phyloP scores from a whole-genome alignment of 1,140 invertebrate genomes.

The Bombus difficillimus region DNA sequence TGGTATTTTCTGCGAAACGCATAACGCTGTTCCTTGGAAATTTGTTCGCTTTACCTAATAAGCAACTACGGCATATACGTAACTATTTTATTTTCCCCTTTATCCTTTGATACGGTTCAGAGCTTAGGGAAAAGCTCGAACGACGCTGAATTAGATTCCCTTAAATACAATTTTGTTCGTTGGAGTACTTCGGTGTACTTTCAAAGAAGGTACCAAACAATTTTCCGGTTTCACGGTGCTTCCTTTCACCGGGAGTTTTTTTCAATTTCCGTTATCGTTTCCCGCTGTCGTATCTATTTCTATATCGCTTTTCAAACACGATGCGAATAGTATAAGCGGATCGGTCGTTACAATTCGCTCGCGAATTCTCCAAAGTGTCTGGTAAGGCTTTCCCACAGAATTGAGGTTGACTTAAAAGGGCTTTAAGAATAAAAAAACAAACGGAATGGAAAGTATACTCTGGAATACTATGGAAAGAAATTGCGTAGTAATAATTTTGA shows the following conservation, averaged over 20 bases:
- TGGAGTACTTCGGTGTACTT: constrained; percentile 5
- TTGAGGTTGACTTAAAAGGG: constrained; percentile 3
- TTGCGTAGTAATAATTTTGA: no score
- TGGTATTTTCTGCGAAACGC: neutral
- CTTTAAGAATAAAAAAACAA: neutral
- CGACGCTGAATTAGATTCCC: constrained; percentile 32
- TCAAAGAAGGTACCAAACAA: constrained; percentile 26
- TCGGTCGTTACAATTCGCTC: constrained; percentile 15
- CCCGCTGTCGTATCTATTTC: constrained; percentile 14
- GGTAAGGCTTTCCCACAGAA: constrained; percentile 13
- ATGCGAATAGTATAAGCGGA: neutral
- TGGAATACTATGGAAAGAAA: neutral
- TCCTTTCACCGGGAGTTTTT: neutral
- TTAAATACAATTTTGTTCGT: constrained; percentile 20
- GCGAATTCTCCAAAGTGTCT: neutral
- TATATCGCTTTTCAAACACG: constrained; percentile 4
- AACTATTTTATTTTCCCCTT: neutral
- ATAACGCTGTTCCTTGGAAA: neutral
- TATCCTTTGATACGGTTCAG: constrained; percentile 2
- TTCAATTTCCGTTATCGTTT: constrained; percentile 51
- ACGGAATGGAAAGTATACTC: neutral
- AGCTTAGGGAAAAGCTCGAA: constrained; percentile 7
- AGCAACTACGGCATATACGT: neutral
- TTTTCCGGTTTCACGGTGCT: neutral
- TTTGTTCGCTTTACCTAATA: neutral